These are phyloP conservation scores for Paralinhomoeus sp. DNA, from an alignment of 2,888 invertebrate species.

Conservation along the genomic window DNA sequence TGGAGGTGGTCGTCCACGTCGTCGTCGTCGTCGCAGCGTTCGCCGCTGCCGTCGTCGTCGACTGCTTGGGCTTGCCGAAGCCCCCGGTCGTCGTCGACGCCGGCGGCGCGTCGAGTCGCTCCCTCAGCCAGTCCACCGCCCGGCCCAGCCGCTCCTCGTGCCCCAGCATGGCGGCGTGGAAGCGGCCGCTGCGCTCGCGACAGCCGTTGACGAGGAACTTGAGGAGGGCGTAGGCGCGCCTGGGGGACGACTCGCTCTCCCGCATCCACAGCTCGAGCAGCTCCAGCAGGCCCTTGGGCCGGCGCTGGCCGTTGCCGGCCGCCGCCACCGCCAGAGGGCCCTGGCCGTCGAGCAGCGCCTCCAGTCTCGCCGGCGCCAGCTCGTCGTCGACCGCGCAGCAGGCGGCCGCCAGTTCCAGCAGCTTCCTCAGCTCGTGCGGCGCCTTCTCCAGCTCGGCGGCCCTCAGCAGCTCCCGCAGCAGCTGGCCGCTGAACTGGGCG, in stretches of 20 bases:
- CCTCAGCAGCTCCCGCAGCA: constrained; percentile 23
- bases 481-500: constrained; percentile 26
- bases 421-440: constrained; percentile 29
- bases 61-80: too few relatives aligned
- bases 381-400: constrained; percentile 24
- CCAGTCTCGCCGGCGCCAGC: constrained; percentile 25
- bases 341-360: constrained; percentile 28
- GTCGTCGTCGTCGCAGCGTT: too few relatives aligned
- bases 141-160: constrained; percentile 9
- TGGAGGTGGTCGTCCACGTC: too few relatives aligned
- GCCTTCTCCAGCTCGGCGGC: constrained; percentile 10
- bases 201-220: constrained; percentile 31
- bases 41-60: constrained; percentile 5
- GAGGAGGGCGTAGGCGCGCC: constrained; percentile 32
- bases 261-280: too few relatives aligned
- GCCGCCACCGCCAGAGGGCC: constrained; percentile 25
- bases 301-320: constrained; percentile 26
- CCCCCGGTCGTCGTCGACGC: too few relatives aligned
- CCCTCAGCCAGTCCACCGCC: not conserved
- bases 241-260: constrained; percentile 26
- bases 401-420: constrained; percentile 16
- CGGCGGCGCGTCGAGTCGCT: constrained; percentile 16
- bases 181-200: too few relatives aligned
- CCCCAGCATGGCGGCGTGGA: too few relatives aligned
- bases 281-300: constrained; percentile 24